These are phyloP conservation scores for Ips nitidus DNA, from an alignment of 1,140 invertebrate genomes.

Conservation along the genomic window DNA sequence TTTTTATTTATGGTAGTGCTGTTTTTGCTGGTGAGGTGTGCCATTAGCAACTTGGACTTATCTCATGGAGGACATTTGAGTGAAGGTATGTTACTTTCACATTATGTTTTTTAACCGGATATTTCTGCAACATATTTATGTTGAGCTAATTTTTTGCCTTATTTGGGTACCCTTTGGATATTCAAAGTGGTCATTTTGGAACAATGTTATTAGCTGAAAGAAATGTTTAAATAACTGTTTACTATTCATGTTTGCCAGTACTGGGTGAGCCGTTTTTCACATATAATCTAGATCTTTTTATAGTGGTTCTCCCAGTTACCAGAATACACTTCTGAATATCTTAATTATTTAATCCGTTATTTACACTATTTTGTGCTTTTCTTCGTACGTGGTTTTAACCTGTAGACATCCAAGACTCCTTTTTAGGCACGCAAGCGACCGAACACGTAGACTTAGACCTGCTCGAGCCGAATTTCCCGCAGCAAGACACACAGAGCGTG, in stretches of 20 bases:
- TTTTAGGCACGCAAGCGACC: slow-evolving; percentile 68
- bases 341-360: too few species aligned
- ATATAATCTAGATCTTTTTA: too few species aligned
- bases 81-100: slow-evolving; percentile 55
- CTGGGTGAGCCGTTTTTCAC: too few species aligned
- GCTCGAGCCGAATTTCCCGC: slow-evolving; percentile 64
- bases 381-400: slow-evolving; percentile 16
- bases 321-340: too few species aligned
- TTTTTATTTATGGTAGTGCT: slow-evolving; percentile 72
- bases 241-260: too few species aligned
- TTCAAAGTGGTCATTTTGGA: too few species aligned
- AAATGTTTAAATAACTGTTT: too few species aligned
- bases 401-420: slow-evolving; percentile 19
- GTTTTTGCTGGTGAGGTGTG: slow-evolving; percentile 76
- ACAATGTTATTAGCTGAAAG: too few species aligned
- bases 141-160: too few species aligned
- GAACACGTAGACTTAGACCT: slow-evolving; percentile 80
- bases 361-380: not conserved
- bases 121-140: too few species aligned
- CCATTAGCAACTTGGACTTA: slow-evolving; percentile 63
- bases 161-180: too few species aligned
- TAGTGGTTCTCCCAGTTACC: too few species aligned
- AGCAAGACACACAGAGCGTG: slow-evolving; percentile 59
- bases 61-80: slow-evolving; percentile 68
- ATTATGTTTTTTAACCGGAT: not conserved